phyloP scores from a whole-genome alignment of 2,888 invertebrate species.

The Lordiphosa fenestrarum region DNA sequence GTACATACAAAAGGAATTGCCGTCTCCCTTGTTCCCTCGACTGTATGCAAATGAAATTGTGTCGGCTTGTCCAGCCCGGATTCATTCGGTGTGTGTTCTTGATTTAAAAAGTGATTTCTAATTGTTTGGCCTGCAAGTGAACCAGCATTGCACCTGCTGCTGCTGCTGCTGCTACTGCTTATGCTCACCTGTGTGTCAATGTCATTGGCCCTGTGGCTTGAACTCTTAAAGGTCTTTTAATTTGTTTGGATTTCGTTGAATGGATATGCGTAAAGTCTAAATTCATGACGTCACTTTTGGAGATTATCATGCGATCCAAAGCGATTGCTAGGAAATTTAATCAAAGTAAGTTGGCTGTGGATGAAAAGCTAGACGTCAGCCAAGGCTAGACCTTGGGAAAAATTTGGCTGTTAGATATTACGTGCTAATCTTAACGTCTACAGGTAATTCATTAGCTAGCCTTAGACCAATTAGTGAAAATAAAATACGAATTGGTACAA shows the following conservation, averaged over 20 bases:
- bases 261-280: conserved; percentile 34
- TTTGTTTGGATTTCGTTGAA: conserved; percentile 15
- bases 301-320: conserved; percentile 80
- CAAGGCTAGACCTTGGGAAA: no score
- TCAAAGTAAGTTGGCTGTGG: conserved; percentile 69
- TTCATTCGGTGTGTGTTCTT: conserved; percentile 34
- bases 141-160: background rate
- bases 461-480: no score
- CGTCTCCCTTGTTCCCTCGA: background rate
- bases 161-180: no score
- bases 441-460: no score
- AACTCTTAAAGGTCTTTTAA: conserved; percentile 28
- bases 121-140: conserved; percentile 41
- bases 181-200: conserved; percentile 47
- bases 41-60: conserved; percentile 60
- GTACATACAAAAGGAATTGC: background rate
- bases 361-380: no score
- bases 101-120: conserved; percentile 64
- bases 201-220: conserved; percentile 54
- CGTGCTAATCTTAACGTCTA: no score
- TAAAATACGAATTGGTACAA: no score
- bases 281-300: conserved; percentile 76
- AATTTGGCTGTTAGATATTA: no score
- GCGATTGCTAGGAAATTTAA: conserved; percentile 79
- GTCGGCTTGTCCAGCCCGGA: conserved; percentile 36